Conservation (phyloP, 2,797 vertebrate species). For the Molossus molossus region DNA sequence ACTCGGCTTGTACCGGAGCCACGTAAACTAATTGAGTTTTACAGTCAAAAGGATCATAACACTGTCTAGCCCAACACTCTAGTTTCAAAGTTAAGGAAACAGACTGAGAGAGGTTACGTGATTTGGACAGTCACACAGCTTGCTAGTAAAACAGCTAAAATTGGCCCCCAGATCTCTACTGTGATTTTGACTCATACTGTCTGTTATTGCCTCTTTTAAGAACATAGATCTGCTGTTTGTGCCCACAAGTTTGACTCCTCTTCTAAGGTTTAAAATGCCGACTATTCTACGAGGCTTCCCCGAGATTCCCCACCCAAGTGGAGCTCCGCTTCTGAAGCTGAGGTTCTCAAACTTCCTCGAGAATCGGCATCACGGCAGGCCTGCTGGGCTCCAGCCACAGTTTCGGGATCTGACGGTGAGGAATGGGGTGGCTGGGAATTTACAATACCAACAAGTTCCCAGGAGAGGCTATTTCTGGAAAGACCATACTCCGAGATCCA, state of each 20-base stretch:
- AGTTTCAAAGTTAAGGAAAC: slow-evolving; percentile 39
- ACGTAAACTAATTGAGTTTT: slow-evolving; percentile 44
- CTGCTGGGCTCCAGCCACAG: background rate
- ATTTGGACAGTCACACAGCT: slow-evolving; percentile 33
- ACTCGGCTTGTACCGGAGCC: slow-evolving; percentile 14
- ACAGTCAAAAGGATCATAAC: slow-evolving; percentile 28
- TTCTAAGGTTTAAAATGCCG: background rate
- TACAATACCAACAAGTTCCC: background rate
- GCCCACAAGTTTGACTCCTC: background rate
- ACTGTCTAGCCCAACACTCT: background rate
- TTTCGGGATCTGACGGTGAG: background rate
- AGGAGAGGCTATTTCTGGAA: background rate
- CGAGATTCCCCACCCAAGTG: background rate
- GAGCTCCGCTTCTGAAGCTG: background rate
- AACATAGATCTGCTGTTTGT: background rate
- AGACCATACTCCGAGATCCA: background rate
- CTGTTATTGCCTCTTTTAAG: background rate
- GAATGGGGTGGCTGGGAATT: background rate
- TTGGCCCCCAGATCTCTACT: background rate
- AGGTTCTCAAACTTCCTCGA: background rate
- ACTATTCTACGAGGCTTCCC: background rate
- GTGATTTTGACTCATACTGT: background rate
- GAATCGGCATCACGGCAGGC: too few relatives aligned
- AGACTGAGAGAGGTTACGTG: background rate
- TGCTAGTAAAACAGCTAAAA: background rate